Percentiles rank a stretch among this genome's conserved stretches.
Conservation (phyloP, 2,797 vertebrate species). For the Telmatherina bonti region DNA sequence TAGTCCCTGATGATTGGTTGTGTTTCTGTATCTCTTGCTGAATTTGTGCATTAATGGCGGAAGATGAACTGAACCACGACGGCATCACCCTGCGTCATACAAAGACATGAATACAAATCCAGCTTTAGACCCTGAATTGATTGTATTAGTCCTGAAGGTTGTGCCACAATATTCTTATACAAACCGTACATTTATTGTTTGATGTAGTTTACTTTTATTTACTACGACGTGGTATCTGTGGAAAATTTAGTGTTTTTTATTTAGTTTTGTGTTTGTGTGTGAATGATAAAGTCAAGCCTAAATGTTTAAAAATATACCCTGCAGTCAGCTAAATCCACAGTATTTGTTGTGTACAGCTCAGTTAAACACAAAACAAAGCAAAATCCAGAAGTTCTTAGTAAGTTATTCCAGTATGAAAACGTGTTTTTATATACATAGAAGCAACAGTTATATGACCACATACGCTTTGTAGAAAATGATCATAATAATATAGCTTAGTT, state of each 20-base stretch:
- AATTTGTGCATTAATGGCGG: too few relatives aligned
- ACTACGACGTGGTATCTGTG: background rate
- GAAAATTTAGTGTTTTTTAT: background rate
- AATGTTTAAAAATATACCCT: too few relatives aligned
- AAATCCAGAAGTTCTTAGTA: background rate
- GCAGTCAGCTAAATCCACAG: slow-evolving; percentile 25
- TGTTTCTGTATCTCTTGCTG: too few relatives aligned
- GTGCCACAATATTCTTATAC: too few relatives aligned
- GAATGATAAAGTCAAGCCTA: too few relatives aligned
- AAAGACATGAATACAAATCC: too few relatives aligned
- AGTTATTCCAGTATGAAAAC: background rate
- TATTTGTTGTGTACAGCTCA: slow-evolving; percentile 11
- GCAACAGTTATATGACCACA: background rate
- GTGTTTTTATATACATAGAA: too few relatives aligned
- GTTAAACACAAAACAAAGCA: background rate
- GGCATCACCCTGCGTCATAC: too few relatives aligned
- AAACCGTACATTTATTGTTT: background rate
- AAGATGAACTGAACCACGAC: too few relatives aligned
- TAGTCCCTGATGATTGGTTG: too few relatives aligned
- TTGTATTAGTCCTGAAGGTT: background rate
- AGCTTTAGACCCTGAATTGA: slow-evolving; percentile 2
- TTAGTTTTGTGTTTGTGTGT: too few relatives aligned
- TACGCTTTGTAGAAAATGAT: background rate
- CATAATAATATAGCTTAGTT: background rate
- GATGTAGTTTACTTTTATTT: background rate